Evolutionary conservation across 2,888 invertebrate genomes (phyloP).

Genomic region (Megaustenia siamemsis): DNA sequence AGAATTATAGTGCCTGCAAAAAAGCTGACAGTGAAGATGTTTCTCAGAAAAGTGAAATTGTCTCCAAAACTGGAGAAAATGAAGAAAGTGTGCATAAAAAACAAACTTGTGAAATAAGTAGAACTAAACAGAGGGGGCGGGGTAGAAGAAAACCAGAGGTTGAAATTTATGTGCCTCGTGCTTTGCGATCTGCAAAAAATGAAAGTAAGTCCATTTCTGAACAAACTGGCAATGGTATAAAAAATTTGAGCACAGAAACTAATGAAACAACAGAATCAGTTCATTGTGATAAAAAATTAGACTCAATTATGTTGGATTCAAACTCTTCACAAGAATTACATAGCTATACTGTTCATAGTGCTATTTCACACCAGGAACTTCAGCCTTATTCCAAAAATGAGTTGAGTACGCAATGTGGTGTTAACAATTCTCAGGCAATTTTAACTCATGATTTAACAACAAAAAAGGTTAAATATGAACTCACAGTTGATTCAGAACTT

Average conservation of each 20-base stretch:
- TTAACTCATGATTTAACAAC: neutral
- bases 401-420: neutral
- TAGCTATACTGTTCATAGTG: neutral
- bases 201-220: slow-evolving; percentile 1
- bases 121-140: slow-evolving; percentile 41
- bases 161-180: slow-evolving; percentile 89
- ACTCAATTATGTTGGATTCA: neutral
- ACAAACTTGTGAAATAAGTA: slow-evolving; percentile 11
- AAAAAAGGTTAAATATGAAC: neutral
- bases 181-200: slow-evolving; percentile 75
- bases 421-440: neutral
- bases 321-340: neutral
- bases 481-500: neutral
- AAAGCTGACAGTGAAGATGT: neutral
- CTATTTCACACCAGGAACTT: neutral
- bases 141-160: slow-evolving; percentile 84
- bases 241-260: neutral
- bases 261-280: neutral
- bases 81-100: slow-evolving; percentile 51
- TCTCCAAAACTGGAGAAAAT: neutral
- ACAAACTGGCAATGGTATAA: neutral
- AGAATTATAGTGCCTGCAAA: neutral
- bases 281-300: neutral
- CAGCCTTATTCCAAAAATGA: neutral
- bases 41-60: neutral